These are phyloP conservation scores for Drosophila anomelani DNA, from an alignment of 2,888 invertebrate genomes.

Conservation along the genomic window DNA sequence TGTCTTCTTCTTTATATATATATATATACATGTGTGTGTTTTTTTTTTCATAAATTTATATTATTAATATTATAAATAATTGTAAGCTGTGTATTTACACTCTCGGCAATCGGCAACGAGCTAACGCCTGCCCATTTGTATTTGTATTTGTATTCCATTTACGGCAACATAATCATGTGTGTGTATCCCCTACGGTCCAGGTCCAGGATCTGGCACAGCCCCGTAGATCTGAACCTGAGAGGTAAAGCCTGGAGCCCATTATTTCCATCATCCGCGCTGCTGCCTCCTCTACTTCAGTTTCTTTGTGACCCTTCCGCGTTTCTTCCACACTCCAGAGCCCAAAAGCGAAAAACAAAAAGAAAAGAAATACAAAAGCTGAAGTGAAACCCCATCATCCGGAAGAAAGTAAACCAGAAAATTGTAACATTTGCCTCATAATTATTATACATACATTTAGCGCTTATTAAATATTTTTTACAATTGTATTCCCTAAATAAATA, in stretches of 20 bases:
- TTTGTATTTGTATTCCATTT: conserved; percentile 58
- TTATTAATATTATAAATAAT: conserved; percentile 24
- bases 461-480: conserved; percentile 70
- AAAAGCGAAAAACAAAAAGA: not conserved
- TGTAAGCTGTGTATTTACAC: conserved; percentile 57
- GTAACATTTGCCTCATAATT: conserved; percentile 69
- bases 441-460: conserved; percentile 61
- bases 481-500: conserved; percentile 64
- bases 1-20: conserved; percentile 38
- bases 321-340: conserved; percentile 9
- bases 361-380: not conserved
- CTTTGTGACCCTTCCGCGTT: conserved; percentile 41
- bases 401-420: conserved; percentile 43
- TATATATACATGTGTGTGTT: conserved; percentile 33
- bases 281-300: not conserved
- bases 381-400: conserved; percentile 13
- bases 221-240: not conserved
- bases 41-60: conserved; percentile 54
- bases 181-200: not conserved
- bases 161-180: conserved; percentile 39
- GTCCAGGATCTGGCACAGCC: not conserved
- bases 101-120: conserved; percentile 40
- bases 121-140: conserved; percentile 41
- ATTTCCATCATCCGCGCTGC: not conserved
- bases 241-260: not conserved